A percentile compares a stretch with the other conserved stretches of the same genome.
These are phyloP conservation scores for Daktulosphaira vitifoliae DNA, from an alignment of 1,140 invertebrate genomes.

Conservation along the genomic window DNA sequence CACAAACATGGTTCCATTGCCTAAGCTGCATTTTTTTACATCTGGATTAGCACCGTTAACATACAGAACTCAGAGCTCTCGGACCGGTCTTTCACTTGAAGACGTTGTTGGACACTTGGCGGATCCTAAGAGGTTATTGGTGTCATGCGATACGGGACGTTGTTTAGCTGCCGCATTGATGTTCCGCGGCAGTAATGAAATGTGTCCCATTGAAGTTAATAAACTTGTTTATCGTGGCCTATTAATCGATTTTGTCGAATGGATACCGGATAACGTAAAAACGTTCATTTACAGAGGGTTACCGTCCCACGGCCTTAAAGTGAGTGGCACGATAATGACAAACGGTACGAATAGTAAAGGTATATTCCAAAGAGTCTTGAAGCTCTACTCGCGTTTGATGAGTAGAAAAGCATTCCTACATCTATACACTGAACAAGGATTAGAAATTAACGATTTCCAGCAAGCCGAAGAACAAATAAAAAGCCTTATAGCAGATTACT, in stretches of 20 bases:
- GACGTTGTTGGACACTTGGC: background rate
- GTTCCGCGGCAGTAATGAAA: conserved; percentile 3
- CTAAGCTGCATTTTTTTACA: conserved; percentile 48
- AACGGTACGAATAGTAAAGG: conserved; percentile 9
- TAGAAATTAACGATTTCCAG: background rate
- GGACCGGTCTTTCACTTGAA: background rate
- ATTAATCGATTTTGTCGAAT: background rate
- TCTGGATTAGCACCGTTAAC: conserved; percentile 56
- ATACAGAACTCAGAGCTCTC: conserved; percentile 51
- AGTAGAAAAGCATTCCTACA: background rate
- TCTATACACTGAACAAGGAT: background rate
- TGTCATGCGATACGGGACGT: background rate
- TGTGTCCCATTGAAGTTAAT: too few relatives aligned
- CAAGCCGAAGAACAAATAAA: background rate
- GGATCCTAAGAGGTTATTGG: background rate
- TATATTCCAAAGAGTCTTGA: background rate
- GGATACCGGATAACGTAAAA: conserved; percentile 18
- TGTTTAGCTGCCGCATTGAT: conserved; percentile 12
- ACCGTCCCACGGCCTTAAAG: background rate
- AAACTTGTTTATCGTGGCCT: background rate
- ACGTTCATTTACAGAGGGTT: background rate
- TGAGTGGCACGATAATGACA: conserved; percentile 9
- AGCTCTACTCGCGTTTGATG: background rate
- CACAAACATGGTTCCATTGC: conserved; percentile 52
- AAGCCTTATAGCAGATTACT: background rate